Evolutionary conservation across 1,140 invertebrate genomes (phyloP).

Genomic region (Caenorhabditis remanei): DNA sequence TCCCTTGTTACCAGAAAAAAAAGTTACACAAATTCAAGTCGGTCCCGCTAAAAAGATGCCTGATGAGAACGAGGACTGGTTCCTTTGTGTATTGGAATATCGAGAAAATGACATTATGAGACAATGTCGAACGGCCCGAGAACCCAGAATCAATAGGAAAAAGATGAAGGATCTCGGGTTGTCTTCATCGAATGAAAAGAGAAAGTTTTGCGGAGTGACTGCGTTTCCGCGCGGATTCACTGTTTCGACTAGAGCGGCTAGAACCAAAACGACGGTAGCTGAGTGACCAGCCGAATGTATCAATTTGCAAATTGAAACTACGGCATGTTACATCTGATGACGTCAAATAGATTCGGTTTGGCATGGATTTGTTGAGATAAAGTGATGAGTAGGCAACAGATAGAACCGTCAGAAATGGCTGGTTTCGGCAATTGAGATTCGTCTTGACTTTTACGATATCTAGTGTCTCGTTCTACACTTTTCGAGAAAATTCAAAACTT

Average conservation of each 20-base stretch:
- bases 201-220: slow-evolving; percentile 25
- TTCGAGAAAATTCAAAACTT: neutral
- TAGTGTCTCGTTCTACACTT: too few relatives aligned
- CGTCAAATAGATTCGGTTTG: neutral
- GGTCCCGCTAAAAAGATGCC: neutral
- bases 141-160: slow-evolving; percentile 16
- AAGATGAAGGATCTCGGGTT: slow-evolving; percentile 24
- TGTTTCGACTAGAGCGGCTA: slow-evolving; percentile 9
- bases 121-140: slow-evolving; percentile 8
- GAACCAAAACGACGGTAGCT: neutral
- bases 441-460: too few relatives aligned
- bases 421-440: too few relatives aligned
- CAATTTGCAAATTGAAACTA: slow-evolving; percentile 27
- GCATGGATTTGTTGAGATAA: neutral
- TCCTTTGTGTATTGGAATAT: slow-evolving; percentile 12
- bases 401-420: neutral
- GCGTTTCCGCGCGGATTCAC: slow-evolving; percentile 50
- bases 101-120: slow-evolving; percentile 35
- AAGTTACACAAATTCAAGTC: slow-evolving; percentile 49
- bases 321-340: slow-evolving; percentile 16
- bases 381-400: neutral
- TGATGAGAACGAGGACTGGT: neutral
- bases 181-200: slow-evolving; percentile 21
- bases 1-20: neutral
- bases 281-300: slow-evolving; percentile 15